Conservation (phyloP, 2,113 vertebrate genomes). For the Amphiprion ocellaris region DNA sequence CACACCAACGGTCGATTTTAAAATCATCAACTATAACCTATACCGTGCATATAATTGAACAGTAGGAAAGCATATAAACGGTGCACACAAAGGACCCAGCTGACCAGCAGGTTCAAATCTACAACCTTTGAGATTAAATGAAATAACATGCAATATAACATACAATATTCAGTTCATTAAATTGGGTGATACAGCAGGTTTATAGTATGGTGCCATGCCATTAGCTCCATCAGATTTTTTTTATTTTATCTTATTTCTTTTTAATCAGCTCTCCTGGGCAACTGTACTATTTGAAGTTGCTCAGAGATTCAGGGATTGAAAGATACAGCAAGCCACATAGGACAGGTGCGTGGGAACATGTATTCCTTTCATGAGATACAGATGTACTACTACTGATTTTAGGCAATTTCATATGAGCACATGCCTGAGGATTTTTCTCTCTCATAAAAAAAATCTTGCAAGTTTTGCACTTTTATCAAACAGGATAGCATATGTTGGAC, state of each 20-base stretch:
- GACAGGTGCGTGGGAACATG: neutral
- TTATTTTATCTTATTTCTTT: neutral
- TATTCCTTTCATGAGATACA: constrained; percentile 26
- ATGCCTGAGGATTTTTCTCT: neutral
- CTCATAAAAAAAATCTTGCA: neutral
- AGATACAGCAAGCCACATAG: neutral
- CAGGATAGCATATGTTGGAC: neutral
- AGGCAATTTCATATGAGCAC: constrained; percentile 23
- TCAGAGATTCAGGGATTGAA: constrained; percentile 14
- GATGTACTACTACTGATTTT: constrained; percentile 20
- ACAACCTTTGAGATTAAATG: neutral
- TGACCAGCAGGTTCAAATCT: too few relatives aligned
- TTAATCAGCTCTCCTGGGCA: constrained; percentile 14
- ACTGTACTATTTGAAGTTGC: constrained; percentile 15
- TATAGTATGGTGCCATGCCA: constrained; percentile 8
- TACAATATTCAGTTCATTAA: neutral
- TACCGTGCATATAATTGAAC: too few relatives aligned
- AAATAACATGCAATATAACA: neutral
- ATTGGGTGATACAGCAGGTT: neutral
- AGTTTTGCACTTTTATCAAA: neutral
- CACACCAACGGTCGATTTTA: too few relatives aligned
- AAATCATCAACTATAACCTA: too few relatives aligned
- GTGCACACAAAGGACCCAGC: too few relatives aligned
- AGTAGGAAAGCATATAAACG: too few relatives aligned
- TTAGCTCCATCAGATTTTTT: constrained; percentile 1